A percentile compares a stretch with the other conserved stretches of the same genome.
Conservation (phyloP, 1,140 invertebrate genomes). For the Holotrichia oblita region DNA sequence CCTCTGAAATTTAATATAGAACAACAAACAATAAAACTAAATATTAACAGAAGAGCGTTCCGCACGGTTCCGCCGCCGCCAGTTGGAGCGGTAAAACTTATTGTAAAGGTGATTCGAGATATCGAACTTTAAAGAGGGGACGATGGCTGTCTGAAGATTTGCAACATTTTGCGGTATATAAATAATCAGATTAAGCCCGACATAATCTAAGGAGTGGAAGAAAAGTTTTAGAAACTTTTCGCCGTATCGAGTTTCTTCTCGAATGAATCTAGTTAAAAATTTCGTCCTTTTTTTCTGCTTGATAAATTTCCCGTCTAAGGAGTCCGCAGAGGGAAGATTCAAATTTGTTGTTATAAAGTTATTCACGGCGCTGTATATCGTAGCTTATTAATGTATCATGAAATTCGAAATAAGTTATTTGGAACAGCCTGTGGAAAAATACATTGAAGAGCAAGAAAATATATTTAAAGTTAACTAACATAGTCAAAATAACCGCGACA, state of each 20-base stretch:
- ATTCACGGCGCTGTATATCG: neutral
- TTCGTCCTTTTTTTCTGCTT: slow-evolving; percentile 21
- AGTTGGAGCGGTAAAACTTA: neutral
- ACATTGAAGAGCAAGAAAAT: neutral
- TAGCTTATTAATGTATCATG: slow-evolving; percentile 21
- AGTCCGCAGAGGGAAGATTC: neutral
- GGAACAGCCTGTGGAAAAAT: neutral
- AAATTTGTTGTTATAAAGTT: slow-evolving; percentile 35
- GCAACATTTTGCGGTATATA: slow-evolving; percentile 35
- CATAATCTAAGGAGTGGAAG: slow-evolving; percentile 7
- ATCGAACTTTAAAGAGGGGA: slow-evolving; percentile 18
- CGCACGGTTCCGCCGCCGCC: neutral
- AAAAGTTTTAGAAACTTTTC: slow-evolving; percentile 16
- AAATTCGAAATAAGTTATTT: slow-evolving; percentile 1
- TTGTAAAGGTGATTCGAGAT: slow-evolving; percentile 7
- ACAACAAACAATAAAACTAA: slow-evolving; percentile 32
- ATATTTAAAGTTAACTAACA: neutral
- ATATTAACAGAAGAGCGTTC: slow-evolving; percentile 21
- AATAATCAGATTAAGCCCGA: slow-evolving; percentile 33
- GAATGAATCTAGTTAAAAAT: slow-evolving; percentile 34
- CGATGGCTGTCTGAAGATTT: slow-evolving; percentile 26
- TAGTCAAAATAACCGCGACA: neutral
- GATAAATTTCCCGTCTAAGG: slow-evolving; percentile 7
- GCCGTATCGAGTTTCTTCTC: slow-evolving; percentile 28
- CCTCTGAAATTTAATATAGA: neutral